These are phyloP conservation scores for Liposcelis brunnea DNA, from an alignment of 2,888 invertebrate species.

Conservation along the genomic window DNA sequence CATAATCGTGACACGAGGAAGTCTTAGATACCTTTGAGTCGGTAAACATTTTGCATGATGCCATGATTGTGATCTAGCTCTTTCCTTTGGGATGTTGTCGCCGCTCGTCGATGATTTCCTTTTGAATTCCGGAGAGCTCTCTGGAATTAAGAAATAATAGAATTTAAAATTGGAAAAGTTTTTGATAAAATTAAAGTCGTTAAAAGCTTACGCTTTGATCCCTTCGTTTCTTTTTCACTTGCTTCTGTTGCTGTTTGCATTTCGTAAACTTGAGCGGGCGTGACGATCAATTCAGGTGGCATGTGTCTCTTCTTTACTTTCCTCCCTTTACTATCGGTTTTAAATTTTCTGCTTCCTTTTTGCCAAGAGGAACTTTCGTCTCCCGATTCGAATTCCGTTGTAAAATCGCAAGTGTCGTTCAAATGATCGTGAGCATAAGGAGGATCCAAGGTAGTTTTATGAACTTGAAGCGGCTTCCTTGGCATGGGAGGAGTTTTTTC, in stretches of 20 bases:
- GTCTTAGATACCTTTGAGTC: conserved; percentile 17
- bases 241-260: conserved; percentile 1
- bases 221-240: not conserved
- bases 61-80: conserved; percentile 26
- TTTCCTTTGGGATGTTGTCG: conserved; percentile 20
- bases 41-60: conserved; percentile 23
- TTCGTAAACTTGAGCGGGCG: conserved; percentile 22
- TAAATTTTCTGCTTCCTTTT: conserved; percentile 9
- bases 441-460: conserved; percentile 30
- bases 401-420: conserved; percentile 15
- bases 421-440: conserved; percentile 20
- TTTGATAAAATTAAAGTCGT: not conserved
- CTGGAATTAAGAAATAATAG: not conserved
- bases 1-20: conserved; percentile 7
- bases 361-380: conserved; percentile 15
- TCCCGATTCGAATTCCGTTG: conserved; percentile 16
- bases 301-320: conserved; percentile 19
- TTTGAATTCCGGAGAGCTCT: conserved; percentile 10
- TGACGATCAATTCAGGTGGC: conserved; percentile 32
- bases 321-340: not conserved
- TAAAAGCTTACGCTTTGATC: not conserved
- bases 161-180: not conserved
- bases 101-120: conserved; percentile 16
- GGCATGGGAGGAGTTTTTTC: conserved; percentile 16
- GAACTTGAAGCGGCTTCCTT: conserved; percentile 19